Percentiles rank a stretch among this genome's conserved stretches.
These are phyloP conservation scores for Crotophaga sulcirostris DNA, from an alignment of 2,113 vertebrate species.

Conservation along the genomic window DNA sequence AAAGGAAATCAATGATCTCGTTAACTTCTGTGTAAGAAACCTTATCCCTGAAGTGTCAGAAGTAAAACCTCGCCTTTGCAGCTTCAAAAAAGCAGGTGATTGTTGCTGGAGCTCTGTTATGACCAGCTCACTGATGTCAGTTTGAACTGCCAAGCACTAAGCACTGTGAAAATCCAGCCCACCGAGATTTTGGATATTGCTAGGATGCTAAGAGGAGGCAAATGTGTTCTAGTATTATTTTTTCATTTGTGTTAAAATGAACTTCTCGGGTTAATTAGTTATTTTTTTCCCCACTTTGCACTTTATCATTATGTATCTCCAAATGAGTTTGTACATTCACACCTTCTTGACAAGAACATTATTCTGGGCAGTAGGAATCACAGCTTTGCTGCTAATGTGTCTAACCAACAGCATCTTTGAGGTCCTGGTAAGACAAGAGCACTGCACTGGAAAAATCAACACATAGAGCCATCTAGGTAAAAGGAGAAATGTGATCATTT, in stretches of 20 bases:
- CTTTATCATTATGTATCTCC: background rate
- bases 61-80: background rate
- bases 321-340: background rate
- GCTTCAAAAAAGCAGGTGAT: background rate
- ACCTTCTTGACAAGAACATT: background rate
- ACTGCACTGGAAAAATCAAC: background rate
- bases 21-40: background rate
- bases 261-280: background rate
- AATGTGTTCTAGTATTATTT: rapidly evolving
- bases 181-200: rapidly evolving
- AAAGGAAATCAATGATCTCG: background rate
- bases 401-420: background rate
- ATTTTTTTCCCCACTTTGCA: background rate
- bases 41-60: background rate
- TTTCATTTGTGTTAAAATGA: background rate
- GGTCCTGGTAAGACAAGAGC: background rate
- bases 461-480: background rate
- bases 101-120: background rate
- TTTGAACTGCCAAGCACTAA: background rate
- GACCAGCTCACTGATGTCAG: background rate
- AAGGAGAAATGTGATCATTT: background rate
- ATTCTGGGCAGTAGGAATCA: background rate
- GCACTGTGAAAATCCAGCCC: background rate
- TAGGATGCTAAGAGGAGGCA: background rate
- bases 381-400: background rate